Percentiles rank a stretch among this genome's conserved stretches.
These are phyloP conservation scores for Netelia fuscicornis DNA, from an alignment of 2,888 invertebrate genomes.

Conservation along the genomic window DNA sequence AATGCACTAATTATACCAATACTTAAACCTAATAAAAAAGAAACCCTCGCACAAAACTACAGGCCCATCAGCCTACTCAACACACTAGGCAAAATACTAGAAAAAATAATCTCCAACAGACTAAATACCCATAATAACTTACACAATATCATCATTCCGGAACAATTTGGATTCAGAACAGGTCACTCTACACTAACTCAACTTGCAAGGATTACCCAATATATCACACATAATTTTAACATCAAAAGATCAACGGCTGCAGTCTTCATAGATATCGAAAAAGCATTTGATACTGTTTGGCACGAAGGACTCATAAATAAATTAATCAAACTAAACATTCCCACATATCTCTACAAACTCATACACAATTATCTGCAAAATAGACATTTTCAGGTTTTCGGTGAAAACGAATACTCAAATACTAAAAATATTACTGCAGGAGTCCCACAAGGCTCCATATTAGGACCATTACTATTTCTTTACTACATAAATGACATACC, in stretches of 20 bases:
- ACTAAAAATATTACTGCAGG: no score
- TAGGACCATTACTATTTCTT: slow-evolving; percentile 65
- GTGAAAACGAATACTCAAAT: neutral
- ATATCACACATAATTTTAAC: slow-evolving; percentile 69
- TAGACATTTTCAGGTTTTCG: slow-evolving; percentile 57
- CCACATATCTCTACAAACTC: slow-evolving; percentile 3
- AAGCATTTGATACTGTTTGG: no score
- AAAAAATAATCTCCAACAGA: slow-evolving; percentile 65
- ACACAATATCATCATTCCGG: slow-evolving; percentile 55
- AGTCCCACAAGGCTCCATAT: slow-evolving; percentile 70
- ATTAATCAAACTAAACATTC: neutral
- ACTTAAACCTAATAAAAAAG: slow-evolving; percentile 70
- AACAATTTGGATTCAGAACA: slow-evolving; percentile 73
- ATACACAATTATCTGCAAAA: slow-evolving; percentile 60
- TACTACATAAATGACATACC: slow-evolving; percentile 68
- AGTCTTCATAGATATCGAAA: neutral
- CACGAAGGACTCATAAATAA: slow-evolving; percentile 19
- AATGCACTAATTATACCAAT: slow-evolving; percentile 37
- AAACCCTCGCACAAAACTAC: slow-evolving; percentile 4
- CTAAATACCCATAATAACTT: slow-evolving; percentile 51
- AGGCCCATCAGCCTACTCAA: slow-evolving; percentile 43
- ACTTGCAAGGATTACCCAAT: slow-evolving; percentile 66
- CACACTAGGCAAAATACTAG: slow-evolving; percentile 69
- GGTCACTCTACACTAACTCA: slow-evolving; percentile 70
- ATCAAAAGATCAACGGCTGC: slow-evolving; percentile 65